These are phyloP conservation scores for Bombyx huttoni DNA, from an alignment of 2,888 invertebrate genomes.

Conservation along the genomic window DNA sequence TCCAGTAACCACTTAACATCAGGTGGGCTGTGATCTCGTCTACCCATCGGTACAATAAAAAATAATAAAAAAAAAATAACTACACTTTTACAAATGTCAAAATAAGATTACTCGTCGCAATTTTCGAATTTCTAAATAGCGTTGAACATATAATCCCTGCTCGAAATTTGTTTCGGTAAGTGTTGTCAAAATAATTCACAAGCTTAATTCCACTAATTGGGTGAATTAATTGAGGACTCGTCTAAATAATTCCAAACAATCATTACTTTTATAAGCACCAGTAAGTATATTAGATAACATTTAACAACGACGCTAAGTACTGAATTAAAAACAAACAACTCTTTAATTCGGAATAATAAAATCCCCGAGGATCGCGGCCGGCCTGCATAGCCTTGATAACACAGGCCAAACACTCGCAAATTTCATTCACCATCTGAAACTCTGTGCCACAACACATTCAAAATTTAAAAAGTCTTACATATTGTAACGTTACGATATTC, in stretches of 20 bases:
- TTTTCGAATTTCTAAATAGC: not conserved
- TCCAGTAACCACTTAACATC: no score
- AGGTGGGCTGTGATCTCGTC: no score
- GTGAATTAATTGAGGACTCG: no score
- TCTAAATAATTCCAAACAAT: not conserved
- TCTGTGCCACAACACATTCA: constrained; percentile 22
- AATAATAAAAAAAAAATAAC: no score
- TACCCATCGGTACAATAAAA: no score
- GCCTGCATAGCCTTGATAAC: constrained; percentile 46
- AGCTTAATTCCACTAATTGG: no score
- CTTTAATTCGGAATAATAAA: constrained; percentile 31
- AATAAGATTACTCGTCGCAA: not conserved
- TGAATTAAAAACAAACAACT: constrained; percentile 24
- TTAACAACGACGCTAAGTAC: not conserved
- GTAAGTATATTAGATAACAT: not conserved
- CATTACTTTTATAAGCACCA: not conserved
- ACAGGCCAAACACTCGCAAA: constrained; percentile 24
- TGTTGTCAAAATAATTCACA: not conserved
- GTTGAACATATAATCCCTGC: not conserved
- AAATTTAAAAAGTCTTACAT: constrained; percentile 29
- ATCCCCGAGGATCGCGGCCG: constrained; percentile 27
- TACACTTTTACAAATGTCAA: no score
- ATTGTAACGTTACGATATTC: not conserved
- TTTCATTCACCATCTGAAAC: constrained; percentile 22
- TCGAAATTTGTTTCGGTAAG: not conserved